phyloP scores from a whole-genome alignment of 64 coral and sea anemone species.

The Acropora yongei region DNA sequence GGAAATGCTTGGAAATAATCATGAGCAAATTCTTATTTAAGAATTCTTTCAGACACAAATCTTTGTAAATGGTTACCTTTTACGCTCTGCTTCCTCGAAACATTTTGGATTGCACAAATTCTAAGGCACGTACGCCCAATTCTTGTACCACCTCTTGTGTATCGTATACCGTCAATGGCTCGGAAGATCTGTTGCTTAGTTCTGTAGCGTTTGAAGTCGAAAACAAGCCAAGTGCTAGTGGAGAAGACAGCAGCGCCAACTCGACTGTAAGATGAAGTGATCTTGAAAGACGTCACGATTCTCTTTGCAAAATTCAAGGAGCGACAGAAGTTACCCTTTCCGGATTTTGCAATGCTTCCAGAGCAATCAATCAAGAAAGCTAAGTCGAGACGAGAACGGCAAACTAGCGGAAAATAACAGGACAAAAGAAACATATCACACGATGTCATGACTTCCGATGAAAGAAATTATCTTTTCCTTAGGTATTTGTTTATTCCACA shows the following conservation, averaged over 20 bases:
- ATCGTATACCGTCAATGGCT: constrained; percentile 48
- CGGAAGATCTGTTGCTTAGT: constrained; percentile 25
- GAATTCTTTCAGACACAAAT: background rate
- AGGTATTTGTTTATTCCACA: too few relatives aligned
- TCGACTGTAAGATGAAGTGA: constrained; percentile 2
- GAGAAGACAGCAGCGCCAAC: constrained; percentile 63
- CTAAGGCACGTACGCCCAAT: constrained; percentile 28
- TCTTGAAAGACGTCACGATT: constrained; percentile 48
- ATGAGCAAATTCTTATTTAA: too few relatives aligned
- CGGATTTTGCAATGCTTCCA: constrained; percentile 51
- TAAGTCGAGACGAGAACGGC: constrained; percentile 53
- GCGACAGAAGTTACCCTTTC: constrained; percentile 56
- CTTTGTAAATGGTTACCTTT: constrained; percentile 1
- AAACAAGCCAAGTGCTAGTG: constrained; percentile 16
- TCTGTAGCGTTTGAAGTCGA: constrained; percentile 54
- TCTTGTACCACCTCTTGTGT: constrained; percentile 56
- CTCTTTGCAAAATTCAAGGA: constrained; percentile 44
- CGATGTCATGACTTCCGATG: too few relatives aligned
- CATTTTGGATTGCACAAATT: constrained; percentile 8
- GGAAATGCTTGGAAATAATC: too few relatives aligned
- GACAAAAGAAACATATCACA: too few relatives aligned
- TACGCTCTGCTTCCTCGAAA: constrained; percentile 12
- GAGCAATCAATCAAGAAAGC: constrained; percentile 69
- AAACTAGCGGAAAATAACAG: constrained; percentile 43
- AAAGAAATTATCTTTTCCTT: too few relatives aligned